Evolutionary conservation across 2,113 vertebrate species (phyloP), one percentile per base, ranked within the genome.

Genomic region (Takifugu bimaculatus): DNA sequence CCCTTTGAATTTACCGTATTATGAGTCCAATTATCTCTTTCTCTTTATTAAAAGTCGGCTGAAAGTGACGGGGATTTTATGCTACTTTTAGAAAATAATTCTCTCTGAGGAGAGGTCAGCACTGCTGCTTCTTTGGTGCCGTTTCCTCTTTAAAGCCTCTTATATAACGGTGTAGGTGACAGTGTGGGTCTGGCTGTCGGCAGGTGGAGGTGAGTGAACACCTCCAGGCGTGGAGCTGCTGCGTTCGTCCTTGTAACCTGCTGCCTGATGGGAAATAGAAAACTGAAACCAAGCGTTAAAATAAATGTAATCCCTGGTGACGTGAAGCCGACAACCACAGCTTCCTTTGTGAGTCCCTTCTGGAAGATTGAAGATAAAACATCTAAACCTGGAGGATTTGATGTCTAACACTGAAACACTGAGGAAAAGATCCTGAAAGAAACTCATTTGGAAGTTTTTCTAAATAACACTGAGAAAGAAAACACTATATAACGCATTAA

Each of bases 171-270:
- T 45, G 57, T 20, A 45, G 65, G 47, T 62, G 35, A 35, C 2
- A 3, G 42, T 43, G 49, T 58, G 0, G 45, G 50, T 14, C 32
- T 35, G 32, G 5, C 6, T 35, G 62, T 58, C 53, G 64, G 60
- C 64, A 54, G 58, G 69, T 72, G 50, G 65, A 73, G 52, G 65
- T 60, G 52, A 26, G 13, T 63, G 15, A 70, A 73, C 48, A 57
- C 64, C 75, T 72, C 44, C 72, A 69, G 68, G 77, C 64, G 1
- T 63, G 51, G 57, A 74, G 50, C 57, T 49, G 61, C 43, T 32
- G 35, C 7, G 44, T 65, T 59, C 0, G 57, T 51, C 64, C 60
- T 58, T n/a, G 0, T 68, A 3, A 64, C 64, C 68, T 54, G 0
- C 57, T 10, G 72, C 42, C 60, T 42, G 60, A 32, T 5, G 57